Base-by-base conservation (phyloP, 1,140 invertebrate species). In the Philotrypesis tridentata region DNA sequence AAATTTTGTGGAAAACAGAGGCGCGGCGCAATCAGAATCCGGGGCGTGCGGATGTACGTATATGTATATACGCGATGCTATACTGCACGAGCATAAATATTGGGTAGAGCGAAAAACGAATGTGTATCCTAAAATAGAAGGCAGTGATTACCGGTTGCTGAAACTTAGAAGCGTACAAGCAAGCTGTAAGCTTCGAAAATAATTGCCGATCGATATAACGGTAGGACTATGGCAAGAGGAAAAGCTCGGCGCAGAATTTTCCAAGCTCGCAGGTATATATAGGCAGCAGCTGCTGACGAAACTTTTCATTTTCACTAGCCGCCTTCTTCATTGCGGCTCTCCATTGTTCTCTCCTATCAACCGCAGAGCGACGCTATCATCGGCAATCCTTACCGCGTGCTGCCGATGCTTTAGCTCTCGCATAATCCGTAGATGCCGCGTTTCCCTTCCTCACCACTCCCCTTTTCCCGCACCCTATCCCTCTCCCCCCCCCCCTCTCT, bases 341-440 rank as follows among this genome's bases (percentile, higher is more conserved):
- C 63, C 55, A 77, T 77, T 78, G 68, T 82, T 78, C 72, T 76
- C 25, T 1, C 2, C 27, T n/a, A 81, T 68, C 80, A 70, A 31
- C 27, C 60, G 80, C 63, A 76, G 48, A 55, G 63, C 7, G 25
- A n/a, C 60, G 29, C n/a, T 14, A 55, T 55, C 48, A 40, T 23
- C 68, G 9, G 0, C 71, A 48, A 25, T 55, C 43, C 27, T 55
- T 55, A 9, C 43, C 23, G n/a, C n/a, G 6, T 9, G 21, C 23
- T 40, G 23, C 11, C 25, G 37, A 67, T 80, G 17, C 31, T 74
- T 74, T 65, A 77, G 37, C 40, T 70, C 65, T 70, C 65, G 27
- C 43, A 75, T 70, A 81, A 76, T 81, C 37, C 29, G 3, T 31
- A 29, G 14, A 63, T 31, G 6, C 61, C 40, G 21, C 21, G n/a